Conservation (phyloP, 1,140 invertebrate species). For the Neodiprion pinetum region DNA sequence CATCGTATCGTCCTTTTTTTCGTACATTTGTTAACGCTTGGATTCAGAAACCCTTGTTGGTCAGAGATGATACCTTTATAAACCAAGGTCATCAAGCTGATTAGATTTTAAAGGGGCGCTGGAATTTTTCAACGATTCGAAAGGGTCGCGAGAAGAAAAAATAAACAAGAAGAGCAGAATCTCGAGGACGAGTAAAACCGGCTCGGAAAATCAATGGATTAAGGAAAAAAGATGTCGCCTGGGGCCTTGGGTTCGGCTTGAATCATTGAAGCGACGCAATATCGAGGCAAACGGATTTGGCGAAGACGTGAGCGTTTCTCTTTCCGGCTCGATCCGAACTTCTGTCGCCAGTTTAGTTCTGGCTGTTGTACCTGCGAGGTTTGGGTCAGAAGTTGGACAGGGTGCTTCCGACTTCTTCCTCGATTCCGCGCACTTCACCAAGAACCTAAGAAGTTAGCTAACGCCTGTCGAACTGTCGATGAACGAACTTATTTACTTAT, state of each 20-base stretch:
- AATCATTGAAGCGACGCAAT: too few relatives aligned
- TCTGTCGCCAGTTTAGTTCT: too few relatives aligned
- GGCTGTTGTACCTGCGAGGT: too few relatives aligned
- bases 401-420: background rate
- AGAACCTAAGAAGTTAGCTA: constrained; percentile 3
- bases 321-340: too few relatives aligned
- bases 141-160: background rate
- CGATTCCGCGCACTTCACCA: background rate
- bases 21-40: background rate
- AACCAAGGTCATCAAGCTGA: background rate
- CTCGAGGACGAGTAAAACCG: too few relatives aligned
- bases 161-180: background rate
- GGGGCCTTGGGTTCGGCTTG: too few relatives aligned
- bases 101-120: background rate
- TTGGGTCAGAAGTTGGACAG: too few relatives aligned
- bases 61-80: background rate
- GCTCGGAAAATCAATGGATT: too few relatives aligned
- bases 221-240: background rate
- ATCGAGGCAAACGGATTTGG: too few relatives aligned
- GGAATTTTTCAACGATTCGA: background rate
- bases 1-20: background rate
- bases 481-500: background rate
- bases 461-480: constrained; percentile 1
- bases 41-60: background rate
- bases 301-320: too few relatives aligned